phyloP scores from a whole-genome alignment of 35 echinoderm and acorn worm genomes.

The Amphiura filiformis region DNA sequence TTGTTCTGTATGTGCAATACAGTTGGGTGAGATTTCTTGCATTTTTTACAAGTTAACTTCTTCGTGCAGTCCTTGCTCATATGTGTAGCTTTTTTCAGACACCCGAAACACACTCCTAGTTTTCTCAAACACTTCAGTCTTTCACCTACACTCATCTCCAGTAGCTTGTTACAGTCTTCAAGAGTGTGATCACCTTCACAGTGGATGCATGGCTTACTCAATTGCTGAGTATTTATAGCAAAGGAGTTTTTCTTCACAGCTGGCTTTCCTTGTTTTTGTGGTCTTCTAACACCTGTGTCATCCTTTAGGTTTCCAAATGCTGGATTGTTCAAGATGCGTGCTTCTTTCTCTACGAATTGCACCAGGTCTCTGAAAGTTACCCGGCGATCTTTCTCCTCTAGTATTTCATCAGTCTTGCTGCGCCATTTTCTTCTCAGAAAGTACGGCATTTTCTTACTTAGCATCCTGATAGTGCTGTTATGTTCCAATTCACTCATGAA shows the following conservation, averaged over 20 bases:
- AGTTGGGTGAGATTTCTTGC: slow-evolving; percentile 10
- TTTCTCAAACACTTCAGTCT: slow-evolving; percentile 7
- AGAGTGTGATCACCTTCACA: neutral
- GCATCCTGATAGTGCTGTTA: neutral
- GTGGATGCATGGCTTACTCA: neutral
- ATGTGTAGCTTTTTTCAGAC: slow-evolving; percentile 14
- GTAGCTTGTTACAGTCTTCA: slow-evolving; percentile 7
- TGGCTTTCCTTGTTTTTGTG: neutral
- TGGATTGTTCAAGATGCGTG: slow-evolving; percentile 18
- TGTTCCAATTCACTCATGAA: neutral
- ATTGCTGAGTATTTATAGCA: neutral
- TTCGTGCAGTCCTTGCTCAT: slow-evolving; percentile 1
- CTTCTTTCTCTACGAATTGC: slow-evolving; percentile 7
- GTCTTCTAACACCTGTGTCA: neutral
- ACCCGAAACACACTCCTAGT: slow-evolving; percentile 45
- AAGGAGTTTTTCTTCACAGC: neutral
- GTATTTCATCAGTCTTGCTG: neutral
- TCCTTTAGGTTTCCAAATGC: neutral
- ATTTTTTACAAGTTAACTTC: slow-evolving; percentile 23
- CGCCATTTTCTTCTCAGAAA: slow-evolving; percentile 25
- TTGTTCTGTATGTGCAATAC: slow-evolving; percentile 20
- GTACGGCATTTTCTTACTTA: slow-evolving; percentile 10
- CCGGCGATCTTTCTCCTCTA: neutral
- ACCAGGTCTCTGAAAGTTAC: slow-evolving; percentile 20
- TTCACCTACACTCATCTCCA: slow-evolving; percentile 13